Conservation (phyloP, 2,888 invertebrate species). For the Amphipoea oculea region DNA sequence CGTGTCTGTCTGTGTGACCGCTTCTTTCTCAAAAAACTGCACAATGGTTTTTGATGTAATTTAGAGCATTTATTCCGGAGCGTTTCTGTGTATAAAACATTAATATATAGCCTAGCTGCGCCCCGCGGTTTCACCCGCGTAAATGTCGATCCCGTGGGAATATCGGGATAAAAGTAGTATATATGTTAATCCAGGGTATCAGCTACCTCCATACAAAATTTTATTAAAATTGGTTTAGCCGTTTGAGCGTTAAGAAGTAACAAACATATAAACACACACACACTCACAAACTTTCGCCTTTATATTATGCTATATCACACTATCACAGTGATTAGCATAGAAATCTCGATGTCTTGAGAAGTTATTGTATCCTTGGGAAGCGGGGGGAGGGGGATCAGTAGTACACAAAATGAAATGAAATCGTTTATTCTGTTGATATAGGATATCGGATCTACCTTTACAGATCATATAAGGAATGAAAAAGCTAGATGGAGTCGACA, state of each 20-base stretch:
- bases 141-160: no score
- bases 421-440: background rate
- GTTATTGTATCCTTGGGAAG: background rate
- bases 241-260: no score
- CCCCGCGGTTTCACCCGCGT: no score
- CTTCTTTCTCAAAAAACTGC: background rate
- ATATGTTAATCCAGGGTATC: no score
- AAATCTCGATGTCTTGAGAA: background rate
- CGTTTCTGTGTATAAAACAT: background rate
- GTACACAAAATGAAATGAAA: background rate
- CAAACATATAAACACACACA: no score
- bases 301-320: no score
- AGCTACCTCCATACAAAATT: no score
- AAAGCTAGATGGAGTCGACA: background rate
- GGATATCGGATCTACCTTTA: background rate
- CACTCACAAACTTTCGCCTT: no score
- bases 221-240: no score
- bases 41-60: background rate
- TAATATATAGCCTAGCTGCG: background rate
- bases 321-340: no score
- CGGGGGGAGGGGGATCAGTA: no score
- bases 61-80: background rate
- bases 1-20: background rate
- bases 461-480: background rate
- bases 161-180: no score